Evolutionary conservation across 2,888 invertebrate species (phyloP).

Genomic region (Rhorus exstirpatorius): DNA sequence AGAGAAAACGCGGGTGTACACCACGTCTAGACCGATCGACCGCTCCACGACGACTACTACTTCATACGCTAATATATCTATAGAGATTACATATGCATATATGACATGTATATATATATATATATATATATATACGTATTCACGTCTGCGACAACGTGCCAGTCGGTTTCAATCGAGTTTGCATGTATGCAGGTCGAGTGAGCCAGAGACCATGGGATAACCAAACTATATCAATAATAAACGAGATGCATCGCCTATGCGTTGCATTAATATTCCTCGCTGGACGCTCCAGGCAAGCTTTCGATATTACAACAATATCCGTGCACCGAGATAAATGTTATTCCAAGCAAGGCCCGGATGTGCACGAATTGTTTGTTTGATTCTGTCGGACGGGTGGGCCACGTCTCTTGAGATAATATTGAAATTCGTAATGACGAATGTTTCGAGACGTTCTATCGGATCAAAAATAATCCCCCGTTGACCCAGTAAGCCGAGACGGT

Average conservation of each 20-base stretch:
- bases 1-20: conserved; percentile 72
- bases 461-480: conserved; percentile 1
- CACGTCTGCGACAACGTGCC: conserved; percentile 60
- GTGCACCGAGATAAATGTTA: too few species aligned
- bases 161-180: conserved; percentile 60
- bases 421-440: background rate
- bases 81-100: conserved; percentile 64
- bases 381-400: background rate
- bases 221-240: conserved; percentile 48
- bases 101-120: too few species aligned
- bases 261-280: conserved; percentile 56
- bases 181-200: conserved; percentile 45
- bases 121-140: conserved; percentile 20
- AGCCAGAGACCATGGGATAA: conserved; percentile 59
- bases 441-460: background rate
- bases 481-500: background rate
- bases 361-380: too few species aligned
- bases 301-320: conserved; percentile 10
- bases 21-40: conserved; percentile 82
- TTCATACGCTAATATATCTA: conserved; percentile 55
- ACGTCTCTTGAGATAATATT: background rate
- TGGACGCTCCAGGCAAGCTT: conserved; percentile 27
- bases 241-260: conserved; percentile 59
- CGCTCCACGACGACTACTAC: conserved; percentile 73
- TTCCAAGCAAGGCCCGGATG: too few species aligned